Conservation (phyloP, 2,888 invertebrate genomes). For the Antheraea assamensis region DNA sequence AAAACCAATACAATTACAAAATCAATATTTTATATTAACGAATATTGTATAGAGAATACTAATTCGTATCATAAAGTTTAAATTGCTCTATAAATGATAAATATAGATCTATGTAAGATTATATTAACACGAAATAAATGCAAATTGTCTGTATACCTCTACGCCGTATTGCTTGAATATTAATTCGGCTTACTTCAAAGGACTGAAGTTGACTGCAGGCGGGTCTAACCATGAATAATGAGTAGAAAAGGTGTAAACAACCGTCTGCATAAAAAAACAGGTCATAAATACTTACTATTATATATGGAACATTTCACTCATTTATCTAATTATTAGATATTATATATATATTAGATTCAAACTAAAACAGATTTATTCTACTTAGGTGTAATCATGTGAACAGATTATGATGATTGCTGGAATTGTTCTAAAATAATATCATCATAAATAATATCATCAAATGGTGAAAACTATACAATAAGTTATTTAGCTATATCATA, state of each 20-base stretch:
- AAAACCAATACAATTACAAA: too few species aligned
- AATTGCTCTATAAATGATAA: neutral
- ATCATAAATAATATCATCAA: too few species aligned
- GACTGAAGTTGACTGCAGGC: neutral
- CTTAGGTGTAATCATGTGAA: too few species aligned
- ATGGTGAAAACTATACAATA: too few species aligned
- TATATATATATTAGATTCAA: neutral
- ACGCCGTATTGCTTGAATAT: neutral
- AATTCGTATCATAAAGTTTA: too few species aligned
- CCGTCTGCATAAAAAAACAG: neutral
- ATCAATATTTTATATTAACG: too few species aligned
- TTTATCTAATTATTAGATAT: too few species aligned
- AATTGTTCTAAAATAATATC: too few species aligned
- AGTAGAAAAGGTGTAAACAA: neutral
- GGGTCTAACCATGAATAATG: neutral
- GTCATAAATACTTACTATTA: neutral
- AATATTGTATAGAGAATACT: too few species aligned
- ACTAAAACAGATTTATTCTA: constrained; percentile 4
- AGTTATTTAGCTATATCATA: constrained; percentile 17
- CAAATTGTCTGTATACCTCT: neutral
- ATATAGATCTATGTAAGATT: neutral
- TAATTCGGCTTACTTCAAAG: constrained; percentile 9
- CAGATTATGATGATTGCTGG: too few species aligned
- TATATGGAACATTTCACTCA: neutral
- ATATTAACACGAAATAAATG: neutral